Base-by-base conservation (phyloP, 2,888 invertebrate species). In the Tromatobia lineatoria region DNA sequence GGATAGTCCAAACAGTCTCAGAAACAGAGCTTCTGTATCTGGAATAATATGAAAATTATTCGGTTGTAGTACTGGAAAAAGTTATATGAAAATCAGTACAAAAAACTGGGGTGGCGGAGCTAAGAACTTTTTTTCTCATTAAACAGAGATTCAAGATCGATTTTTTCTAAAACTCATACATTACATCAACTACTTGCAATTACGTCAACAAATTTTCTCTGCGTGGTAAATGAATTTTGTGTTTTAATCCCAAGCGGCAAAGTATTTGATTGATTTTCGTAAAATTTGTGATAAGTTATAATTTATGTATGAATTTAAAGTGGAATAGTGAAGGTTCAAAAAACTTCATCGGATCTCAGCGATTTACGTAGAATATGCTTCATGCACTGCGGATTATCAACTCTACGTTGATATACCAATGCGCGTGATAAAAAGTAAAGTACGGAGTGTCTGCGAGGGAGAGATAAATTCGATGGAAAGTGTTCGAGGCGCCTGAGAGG, bases 391-490 rank as follows among this genome's bases (percentile, higher is more conserved):
- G 29, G 54, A 38, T 54, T 82, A 73, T 67, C 73, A 74, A 81
- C 69, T 70, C 18, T 50, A 47, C 64, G 45, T 71, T 76, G 70
- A 66, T 71, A 38, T 11, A 66, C 47, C 42, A 45, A 61, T 64
- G 74, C 20, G 23, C 15, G 59, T 45, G 47, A 34, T 29, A 67
- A 52, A 75, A 83, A 61, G 64, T 67, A 59, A 54, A 79, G 34
- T 4, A 67, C 15, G n/a, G 57, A 42, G 67, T 73, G 66, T 77
- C 80, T 77, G 64, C 23, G 52, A 78, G 77, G 80, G 18, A 64
- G 64, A 83, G 80, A 83, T 77, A 83, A 80, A 83, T 83, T 80
- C 77, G 83, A 80, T 78, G 77, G 69, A 77, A 80, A 83, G 77
- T 80, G 73, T 74, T 80, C 73, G 67, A 25, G 59, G 59, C 71